phyloP scores from a whole-genome alignment of 2,113 vertebrate genomes.

The Nothobranchius furzeri region DNA sequence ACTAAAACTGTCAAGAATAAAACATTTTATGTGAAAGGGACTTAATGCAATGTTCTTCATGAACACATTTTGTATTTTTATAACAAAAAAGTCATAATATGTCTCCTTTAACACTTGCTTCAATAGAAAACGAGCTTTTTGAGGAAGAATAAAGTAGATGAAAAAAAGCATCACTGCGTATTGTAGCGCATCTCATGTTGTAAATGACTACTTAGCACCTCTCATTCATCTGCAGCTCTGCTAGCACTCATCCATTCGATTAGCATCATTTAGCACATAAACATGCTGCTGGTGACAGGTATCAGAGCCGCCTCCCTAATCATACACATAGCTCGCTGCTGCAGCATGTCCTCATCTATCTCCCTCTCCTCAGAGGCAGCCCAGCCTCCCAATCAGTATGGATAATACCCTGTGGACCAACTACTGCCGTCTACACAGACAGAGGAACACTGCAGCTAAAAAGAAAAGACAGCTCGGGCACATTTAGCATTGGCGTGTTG shows the following conservation, averaged over 20 bases:
- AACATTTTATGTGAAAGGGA: too few species aligned
- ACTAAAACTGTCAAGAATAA: too few species aligned
- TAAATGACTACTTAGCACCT: slow-evolving; percentile 60
- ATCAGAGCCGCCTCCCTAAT: slow-evolving; percentile 74
- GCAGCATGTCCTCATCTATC: slow-evolving; percentile 72
- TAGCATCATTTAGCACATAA: slow-evolving; percentile 75
- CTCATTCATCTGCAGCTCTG: slow-evolving; percentile 51
- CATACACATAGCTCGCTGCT: slow-evolving; percentile 61
- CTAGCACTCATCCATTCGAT: slow-evolving; percentile 66
- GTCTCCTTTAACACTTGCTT: slow-evolving; percentile 55
- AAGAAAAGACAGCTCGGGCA: slow-evolving; percentile 62
- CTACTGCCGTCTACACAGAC: slow-evolving; percentile 62
- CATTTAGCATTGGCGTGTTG: slow-evolving; percentile 68
- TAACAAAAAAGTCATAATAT: not conserved
- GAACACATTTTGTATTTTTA: too few species aligned
- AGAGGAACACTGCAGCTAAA: slow-evolving; percentile 56
- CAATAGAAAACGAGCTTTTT: slow-evolving; percentile 60
- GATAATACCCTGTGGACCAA: slow-evolving; percentile 78
- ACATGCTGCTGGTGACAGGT: slow-evolving; percentile 70
- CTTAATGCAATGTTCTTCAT: too few species aligned
- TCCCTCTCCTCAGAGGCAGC: slow-evolving; percentile 68
- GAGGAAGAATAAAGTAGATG: slow-evolving; percentile 29
- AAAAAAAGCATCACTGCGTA: slow-evolving; percentile 29
- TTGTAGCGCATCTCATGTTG: slow-evolving; percentile 34
- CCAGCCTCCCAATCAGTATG: slow-evolving; percentile 74